Evolutionary conservation across 2,888 invertebrate genomes (phyloP), one percentile per base, ranked within the genome.

Genomic region (Octonoba sinensis): DNA sequence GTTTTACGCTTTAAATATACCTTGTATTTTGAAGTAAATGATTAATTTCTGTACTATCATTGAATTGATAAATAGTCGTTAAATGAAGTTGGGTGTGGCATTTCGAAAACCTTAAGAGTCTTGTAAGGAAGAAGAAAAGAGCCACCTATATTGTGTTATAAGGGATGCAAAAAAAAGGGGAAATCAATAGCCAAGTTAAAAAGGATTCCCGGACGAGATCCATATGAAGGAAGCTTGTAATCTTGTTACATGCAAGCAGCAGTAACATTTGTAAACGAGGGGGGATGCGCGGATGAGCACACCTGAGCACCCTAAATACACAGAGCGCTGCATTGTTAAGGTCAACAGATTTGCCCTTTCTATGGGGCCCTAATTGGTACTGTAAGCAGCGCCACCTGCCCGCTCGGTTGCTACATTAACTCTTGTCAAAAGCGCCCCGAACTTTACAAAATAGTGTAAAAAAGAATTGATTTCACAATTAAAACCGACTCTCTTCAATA

Each of bases 291-390:
- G 64, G 20, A 20, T 36, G 22, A 12, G 46, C 64, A 64, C 64
- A 64, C 64, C 64, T 64, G 64, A 64, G 64, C 64, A 18, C 46
- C 64, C 64, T 64, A 64, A 64, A 47, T 47, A 64, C 64, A 64
- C 64, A 64, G n/a, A n/a, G 16, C 47, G 20, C 47, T 64, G 64
- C 46, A 46, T 64, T 64, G 64, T 64, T 46, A 13, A 46, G 46
- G 47, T 64, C 64, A 64, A 64, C 64, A 64, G 36, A 64, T 64
- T 64, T 64, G 47, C 64, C 64, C 64, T 64, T 64, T 64, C 64
- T 46, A 36, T 64, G 36, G 47, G 13, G 13, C 46, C 13, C 36
- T 64, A 64, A 64, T 64, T 64, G 64, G 20, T 18, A 64, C 20
- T 20, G 64, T 20, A 64, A 64, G 64, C 64, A 64, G 20, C 20